Evolutionary conservation across 2,797 vertebrate species (phyloP).

Genomic region (Onychomys arenicola): DNA sequence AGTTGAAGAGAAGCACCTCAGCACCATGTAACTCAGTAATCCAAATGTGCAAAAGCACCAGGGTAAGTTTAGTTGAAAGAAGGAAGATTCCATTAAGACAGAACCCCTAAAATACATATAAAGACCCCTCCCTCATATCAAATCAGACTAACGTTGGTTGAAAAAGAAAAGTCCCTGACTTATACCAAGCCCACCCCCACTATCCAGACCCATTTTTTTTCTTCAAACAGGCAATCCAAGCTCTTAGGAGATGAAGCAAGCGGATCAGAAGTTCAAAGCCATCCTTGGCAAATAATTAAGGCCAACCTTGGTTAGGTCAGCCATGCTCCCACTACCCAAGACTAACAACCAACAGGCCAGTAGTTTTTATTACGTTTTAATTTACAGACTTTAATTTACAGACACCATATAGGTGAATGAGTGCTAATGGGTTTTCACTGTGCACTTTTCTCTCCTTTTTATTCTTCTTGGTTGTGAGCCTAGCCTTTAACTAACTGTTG

Average conservation of each 20-base stretch:
- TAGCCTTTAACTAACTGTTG: background rate
- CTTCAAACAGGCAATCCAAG: background rate
- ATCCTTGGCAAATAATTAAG: background rate
- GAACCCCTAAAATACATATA: constrained; percentile 22
- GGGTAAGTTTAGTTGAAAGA: background rate
- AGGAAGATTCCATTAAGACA: background rate
- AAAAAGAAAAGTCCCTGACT: background rate
- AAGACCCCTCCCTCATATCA: background rate
- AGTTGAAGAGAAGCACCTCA: background rate
- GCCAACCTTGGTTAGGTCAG: background rate
- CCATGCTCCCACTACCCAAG: background rate
- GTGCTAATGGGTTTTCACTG: background rate
- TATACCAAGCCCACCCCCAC: background rate
- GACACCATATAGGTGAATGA: background rate
- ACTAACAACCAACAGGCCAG: background rate
- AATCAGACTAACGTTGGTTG: background rate
- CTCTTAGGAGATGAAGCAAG: background rate
- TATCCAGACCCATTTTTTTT: constrained; percentile 6
- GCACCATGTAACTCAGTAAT: background rate
- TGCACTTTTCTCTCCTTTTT: background rate
- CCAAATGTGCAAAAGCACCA: background rate
- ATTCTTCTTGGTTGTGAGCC: background rate
- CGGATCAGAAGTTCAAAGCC: background rate
- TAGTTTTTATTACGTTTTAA: background rate
- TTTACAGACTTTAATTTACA: background rate